Base-by-base conservation (phyloP, 2,888 invertebrate genomes). In the Seira ritae region DNA sequence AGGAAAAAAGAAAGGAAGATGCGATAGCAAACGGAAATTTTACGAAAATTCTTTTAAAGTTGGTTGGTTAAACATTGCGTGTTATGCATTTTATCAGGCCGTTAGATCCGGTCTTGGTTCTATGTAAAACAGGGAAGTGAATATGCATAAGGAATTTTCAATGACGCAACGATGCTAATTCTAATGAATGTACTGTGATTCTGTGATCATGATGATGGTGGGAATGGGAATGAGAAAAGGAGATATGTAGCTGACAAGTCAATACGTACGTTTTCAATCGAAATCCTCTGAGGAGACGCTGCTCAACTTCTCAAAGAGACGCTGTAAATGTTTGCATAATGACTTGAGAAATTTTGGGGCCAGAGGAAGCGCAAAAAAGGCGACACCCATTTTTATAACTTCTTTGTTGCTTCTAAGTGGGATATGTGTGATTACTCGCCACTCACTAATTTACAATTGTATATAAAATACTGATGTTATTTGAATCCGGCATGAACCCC, bases 41-140 rank as follows among this genome's bases (percentile, higher is more conserved):
- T 62, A n/a, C n/a, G 20, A 62, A 62, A 62, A 62, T 62, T 19
- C 22, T 22, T 20, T 62, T 62, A 10, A 19, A 62, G n/a, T 62
- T 55, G 10, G 62, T 2, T 62, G 62, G 19, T 62, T 62, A 62
- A 62, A 62, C 20, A 62, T 20, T 62, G 62, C 62, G 22, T 20
- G 62, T 22, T 62, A 8, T 62, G 62, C 19, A 62, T 62, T 62
- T 62, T 68, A 69, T 74, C 80, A 74, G 69, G 74, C 50, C 37
- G 74, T 74, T 42, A 80, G 68, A 80, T 80, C 80, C 80, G 74
- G 80, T 69, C 46, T 19, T 23, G 65, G 62, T 10, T 62, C 62
- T 50, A 62, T 62, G 62, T 20, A 62, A 62, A 62, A 75, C 24
- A 73, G 70, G 70, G 81, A 81, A 81, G 81, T 81, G 62, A 20